Evolutionary conservation across 2,888 invertebrate species (phyloP).

Genomic region (Saturnia pavonia): DNA sequence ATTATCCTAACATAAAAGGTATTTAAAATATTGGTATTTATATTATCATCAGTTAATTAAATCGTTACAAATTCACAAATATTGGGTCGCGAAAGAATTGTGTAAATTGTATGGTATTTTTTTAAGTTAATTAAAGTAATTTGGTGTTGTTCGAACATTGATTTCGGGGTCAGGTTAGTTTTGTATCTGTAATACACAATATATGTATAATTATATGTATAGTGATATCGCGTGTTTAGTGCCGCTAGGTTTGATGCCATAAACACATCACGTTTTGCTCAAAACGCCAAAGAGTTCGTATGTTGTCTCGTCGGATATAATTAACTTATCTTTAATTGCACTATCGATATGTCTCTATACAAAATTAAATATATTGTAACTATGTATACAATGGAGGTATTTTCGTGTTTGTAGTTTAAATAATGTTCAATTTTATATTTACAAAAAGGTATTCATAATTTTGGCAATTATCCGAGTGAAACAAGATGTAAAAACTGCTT

Average conservation of each 20-base stretch:
- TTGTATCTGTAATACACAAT: neutral
- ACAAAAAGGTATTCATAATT: neutral
- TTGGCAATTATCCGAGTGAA: neutral
- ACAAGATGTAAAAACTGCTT: neutral
- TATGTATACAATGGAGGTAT: neutral
- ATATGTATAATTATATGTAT: conserved; percentile 24
- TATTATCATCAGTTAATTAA: too few species aligned
- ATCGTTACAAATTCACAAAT: too few species aligned
- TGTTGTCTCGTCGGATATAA: conserved; percentile 31
- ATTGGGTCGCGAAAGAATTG: too few species aligned
- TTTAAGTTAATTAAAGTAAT: too few species aligned
- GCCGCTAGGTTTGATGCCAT: conserved; percentile 71
- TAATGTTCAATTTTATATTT: neutral
- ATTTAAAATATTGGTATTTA: too few species aligned
- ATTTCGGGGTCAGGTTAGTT: neutral
- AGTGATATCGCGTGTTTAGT: conserved; percentile 56
- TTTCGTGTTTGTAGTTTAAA: neutral
- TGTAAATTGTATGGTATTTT: too few species aligned
- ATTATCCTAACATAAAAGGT: too few species aligned
- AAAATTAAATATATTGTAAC: neutral
- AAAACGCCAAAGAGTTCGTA: conserved; percentile 71
- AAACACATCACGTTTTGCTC: conserved; percentile 70
- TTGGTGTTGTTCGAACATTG: too few species aligned
- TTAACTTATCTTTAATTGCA: conserved; percentile 2
- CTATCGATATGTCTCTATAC: conserved; percentile 1